Base-by-base conservation (phyloP, 1,140 invertebrate genomes). In the Heliconius himera region DNA sequence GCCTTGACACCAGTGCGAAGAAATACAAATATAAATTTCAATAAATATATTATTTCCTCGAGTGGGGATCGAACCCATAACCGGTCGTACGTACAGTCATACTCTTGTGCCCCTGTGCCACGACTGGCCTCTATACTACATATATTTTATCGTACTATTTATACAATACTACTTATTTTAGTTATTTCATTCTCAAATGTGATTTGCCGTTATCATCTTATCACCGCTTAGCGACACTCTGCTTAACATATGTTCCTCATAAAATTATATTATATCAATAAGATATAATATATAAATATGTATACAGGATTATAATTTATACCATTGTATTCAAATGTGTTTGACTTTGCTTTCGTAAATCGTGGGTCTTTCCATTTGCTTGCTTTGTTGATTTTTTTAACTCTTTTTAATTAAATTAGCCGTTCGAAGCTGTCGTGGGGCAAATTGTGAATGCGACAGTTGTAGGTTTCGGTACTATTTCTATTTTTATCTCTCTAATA, bases 191-290 rank as follows among this genome's bases (percentile, higher is more conserved):
- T 8, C 56, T 11, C n/a, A 9, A 60, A 60, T 29, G 60, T 13
- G 26, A 66, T 66, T 46, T 29, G 26, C 11, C 13, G 20, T 66
- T 66, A 66, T 66, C 26, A 66, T 29, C 60, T 66, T 66, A 66
- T 66, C 60, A 18, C 4, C 60, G 60, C 60, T 66, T 66, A 66
- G 60, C n/a, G 60, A 66, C 60, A 66, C 54, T 16, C 41, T 60
- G 54, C 26, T 66, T 66, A 13, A 66, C 60, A 66, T 66, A 16
- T 66, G 60, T 29, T 16, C 11, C 26, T 26, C 22, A 29, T 66
- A 26, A 66, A 66, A 29, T 29, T 13, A 66, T 66, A 60, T 60
- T 60, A 8, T 20, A 56, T 22, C n/a, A 56, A 56, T 56, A n/a
- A n/a, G 0, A 56, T 56, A n/a, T 51, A 51, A 20, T 20, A 56